Percentiles rank a stretch among this genome's conserved stretches.
Conservation (phyloP, 2,888 invertebrate genomes). For the Quadroppia sp. region DNA sequence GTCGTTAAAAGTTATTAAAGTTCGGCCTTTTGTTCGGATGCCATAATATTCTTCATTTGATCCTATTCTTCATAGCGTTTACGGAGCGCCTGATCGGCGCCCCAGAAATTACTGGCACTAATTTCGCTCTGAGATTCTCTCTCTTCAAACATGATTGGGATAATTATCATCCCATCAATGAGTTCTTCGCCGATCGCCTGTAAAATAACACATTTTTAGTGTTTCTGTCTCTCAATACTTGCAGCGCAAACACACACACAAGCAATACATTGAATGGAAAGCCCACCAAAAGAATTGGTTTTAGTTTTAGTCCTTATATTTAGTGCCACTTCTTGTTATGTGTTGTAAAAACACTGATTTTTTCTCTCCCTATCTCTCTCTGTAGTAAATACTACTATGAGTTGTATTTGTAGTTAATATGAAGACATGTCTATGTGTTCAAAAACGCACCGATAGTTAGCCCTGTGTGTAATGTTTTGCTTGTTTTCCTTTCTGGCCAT, state of each 20-base stretch:
- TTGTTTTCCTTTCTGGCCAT: constrained; percentile 7
- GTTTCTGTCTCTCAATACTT: constrained; percentile 4
- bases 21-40: constrained; percentile 22
- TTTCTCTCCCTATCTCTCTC: too few relatives aligned
- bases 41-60: constrained; percentile 15
- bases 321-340: constrained; percentile 14
- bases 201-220: constrained; percentile 32
- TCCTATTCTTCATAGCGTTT: constrained; percentile 12
- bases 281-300: not conserved
- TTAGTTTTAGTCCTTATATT: not conserved
- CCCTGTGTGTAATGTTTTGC: not conserved
- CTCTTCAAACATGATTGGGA: constrained; percentile 21
- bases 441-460: not conserved
- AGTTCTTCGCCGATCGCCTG: constrained; percentile 26
- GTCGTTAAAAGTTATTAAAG: constrained; percentile 33
- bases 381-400: constrained; percentile 18
- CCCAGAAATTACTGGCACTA: constrained; percentile 25
- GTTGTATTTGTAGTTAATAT: constrained; percentile 15
- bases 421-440: not conserved
- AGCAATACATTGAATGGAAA: not conserved
- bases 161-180: constrained; percentile 33
- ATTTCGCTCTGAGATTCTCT: constrained; percentile 18
- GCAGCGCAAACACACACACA: too few relatives aligned
- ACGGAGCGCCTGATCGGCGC: constrained; percentile 9
- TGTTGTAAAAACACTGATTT: constrained; percentile 4